Conservation (phyloP, 2,888 invertebrate genomes). For the Unio delphinus region DNA sequence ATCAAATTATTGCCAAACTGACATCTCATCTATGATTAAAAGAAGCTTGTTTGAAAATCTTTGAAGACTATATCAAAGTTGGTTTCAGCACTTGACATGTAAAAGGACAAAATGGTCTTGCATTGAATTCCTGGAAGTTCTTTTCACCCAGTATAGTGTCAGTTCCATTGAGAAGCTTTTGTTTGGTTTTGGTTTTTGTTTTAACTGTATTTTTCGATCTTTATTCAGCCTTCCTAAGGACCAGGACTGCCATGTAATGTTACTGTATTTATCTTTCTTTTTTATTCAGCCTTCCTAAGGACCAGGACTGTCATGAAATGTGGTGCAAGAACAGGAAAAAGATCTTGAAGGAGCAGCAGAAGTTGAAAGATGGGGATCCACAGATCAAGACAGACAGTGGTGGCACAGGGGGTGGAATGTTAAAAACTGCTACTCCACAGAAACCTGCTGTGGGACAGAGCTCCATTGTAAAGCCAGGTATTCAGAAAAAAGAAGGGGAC, state of each 20-base stretch:
- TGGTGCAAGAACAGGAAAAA: constrained; percentile 96
- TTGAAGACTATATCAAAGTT: too few species aligned
- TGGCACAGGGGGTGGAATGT: background rate
- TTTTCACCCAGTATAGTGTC: too few species aligned
- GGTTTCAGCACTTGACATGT: too few species aligned
- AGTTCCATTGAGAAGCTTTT: too few species aligned
- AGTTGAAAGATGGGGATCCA: constrained; percentile 28
- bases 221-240: constrained; percentile 83
- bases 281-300: constrained; percentile 81
- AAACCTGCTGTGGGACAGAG: background rate
- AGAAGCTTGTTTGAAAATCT: too few species aligned
- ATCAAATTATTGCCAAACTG: too few species aligned
- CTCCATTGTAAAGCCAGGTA: too few species aligned
- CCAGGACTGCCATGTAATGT: constrained; percentile 99
- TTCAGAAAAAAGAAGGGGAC: too few species aligned
- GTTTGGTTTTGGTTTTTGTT: background rate
- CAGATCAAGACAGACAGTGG: constrained; percentile 1
- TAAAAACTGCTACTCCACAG: constrained; percentile 2
- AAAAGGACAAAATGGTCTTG: too few species aligned
- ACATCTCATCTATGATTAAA: too few species aligned
- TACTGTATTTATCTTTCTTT: background rate
- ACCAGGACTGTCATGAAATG: constrained; percentile 99
- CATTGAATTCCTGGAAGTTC: too few species aligned
- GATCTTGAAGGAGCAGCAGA: constrained; percentile 49
- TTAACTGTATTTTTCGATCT: background rate